Base-by-base conservation (phyloP, 2,888 invertebrate species). In the Aporophyla lueneburgensis region DNA sequence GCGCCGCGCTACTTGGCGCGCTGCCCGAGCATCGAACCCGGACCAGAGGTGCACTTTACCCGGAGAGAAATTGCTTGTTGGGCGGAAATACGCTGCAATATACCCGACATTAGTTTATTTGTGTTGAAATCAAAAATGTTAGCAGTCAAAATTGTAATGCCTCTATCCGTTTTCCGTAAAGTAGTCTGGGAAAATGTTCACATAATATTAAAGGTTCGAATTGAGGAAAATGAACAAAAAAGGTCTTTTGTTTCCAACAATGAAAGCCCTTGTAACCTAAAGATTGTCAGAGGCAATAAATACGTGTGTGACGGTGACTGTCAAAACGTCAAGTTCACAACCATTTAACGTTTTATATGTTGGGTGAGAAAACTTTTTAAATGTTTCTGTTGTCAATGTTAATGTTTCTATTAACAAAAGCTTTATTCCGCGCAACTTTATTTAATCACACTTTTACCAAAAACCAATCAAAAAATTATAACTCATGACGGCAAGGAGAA, bases 1-100 rank as follows among this genome's bases (percentile, higher is more conserved):
- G 93, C 90, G 90, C 91, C 92, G 93, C 91, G 93, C 94, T 91
- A 94, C 93, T 95, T 95, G 95, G 95, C 95, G 89, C 87, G 80
- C 58, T 94, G 95, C 95, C 95, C 94, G 93, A 92, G 89, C 92
- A 91, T 93, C 94, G 93, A 93, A 94, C 93, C 92, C 92, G 88
- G 88, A 88, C 87, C 88, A 89, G 87, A 90, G 89, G 88, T 92
- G 92, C 93, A 93, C 91, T 93, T 92, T 93, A 86, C 91, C 83
- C 86, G 71, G 88, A 92, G 93, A 93, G 94, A 94, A 94, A 95
- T 93, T 92, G 93, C 93, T 92, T 90, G 89, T 88, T 87, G 82
- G 76, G 71, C 87, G 86, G 89, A 89, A 85, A 87, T 89, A 85
- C 84, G 86, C 74, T 81, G 86, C 78, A 85, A 84, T 87, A 86